A percentile compares a stretch with the other conserved stretches of the same genome.
These are phyloP conservation scores for Microhierax caerulescens DNA, from an alignment of 2,797 vertebrate genomes.

Conservation along the genomic window DNA sequence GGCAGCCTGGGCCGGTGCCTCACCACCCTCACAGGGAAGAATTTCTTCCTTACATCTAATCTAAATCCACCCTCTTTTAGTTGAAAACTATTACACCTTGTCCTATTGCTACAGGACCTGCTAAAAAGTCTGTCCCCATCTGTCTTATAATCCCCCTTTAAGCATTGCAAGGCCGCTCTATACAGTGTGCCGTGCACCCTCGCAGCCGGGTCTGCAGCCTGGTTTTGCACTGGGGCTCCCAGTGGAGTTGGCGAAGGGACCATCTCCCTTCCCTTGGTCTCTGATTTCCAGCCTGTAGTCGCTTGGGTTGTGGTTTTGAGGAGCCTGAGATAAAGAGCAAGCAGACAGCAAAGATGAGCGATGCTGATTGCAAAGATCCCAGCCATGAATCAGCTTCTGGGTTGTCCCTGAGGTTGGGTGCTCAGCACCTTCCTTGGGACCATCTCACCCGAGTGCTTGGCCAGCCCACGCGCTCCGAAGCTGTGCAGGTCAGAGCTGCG, in stretches of 20 bases:
- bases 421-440: background rate
- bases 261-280: background rate
- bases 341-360: background rate
- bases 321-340: background rate
- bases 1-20: too few species aligned
- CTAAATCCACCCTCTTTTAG: too few species aligned
- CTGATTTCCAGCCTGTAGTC: background rate
- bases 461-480: accelerated
- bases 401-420: background rate
- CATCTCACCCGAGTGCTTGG: background rate
- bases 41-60: too few species aligned
- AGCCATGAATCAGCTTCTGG: accelerated
- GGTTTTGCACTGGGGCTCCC: background rate
- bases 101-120: too few species aligned
- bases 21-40: too few species aligned
- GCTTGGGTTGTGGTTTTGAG: background rate
- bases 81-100: too few species aligned
- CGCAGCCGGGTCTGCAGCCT: accelerated
- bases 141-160: too few species aligned
- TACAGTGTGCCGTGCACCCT: background rate
- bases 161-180: too few species aligned
- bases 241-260: accelerated
- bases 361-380: background rate
- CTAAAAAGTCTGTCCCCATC: too few species aligned
- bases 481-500: background rate